Percentiles rank a stretch among this genome's conserved stretches.
Conservation (phyloP, 2,797 vertebrate genomes). For the Orientallactaga sibirica region DNA sequence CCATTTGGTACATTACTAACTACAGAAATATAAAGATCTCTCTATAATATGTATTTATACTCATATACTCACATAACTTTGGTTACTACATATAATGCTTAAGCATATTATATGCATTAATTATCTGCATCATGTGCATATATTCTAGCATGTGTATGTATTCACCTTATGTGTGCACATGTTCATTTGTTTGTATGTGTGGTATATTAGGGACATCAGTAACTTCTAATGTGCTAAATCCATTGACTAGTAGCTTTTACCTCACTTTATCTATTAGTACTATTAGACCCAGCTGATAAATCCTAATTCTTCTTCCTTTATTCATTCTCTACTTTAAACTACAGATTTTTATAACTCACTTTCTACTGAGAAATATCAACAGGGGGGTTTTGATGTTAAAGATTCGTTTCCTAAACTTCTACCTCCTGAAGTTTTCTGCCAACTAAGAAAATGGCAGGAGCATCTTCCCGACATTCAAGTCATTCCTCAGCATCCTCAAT, state of each 20-base stretch:
- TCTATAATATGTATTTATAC: neutral
- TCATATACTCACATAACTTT: neutral
- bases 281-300: too few relatives aligned
- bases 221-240: too few relatives aligned
- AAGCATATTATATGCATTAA: neutral
- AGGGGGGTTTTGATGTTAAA: neutral
- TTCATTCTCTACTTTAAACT: neutral
- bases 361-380: neutral
- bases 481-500: neutral
- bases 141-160: too few relatives aligned
- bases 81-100: neutral
- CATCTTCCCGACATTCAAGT: neutral
- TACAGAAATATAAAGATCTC: neutral
- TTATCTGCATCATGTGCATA: too few relatives aligned
- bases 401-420: neutral
- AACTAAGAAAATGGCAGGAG: neutral
- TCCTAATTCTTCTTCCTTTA: too few relatives aligned
- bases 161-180: too few relatives aligned
- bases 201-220: too few relatives aligned
- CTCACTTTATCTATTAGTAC: too few relatives aligned
- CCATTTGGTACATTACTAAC: neutral
- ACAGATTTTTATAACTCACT: neutral
- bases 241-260: too few relatives aligned
- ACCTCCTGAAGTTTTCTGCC: neutral
- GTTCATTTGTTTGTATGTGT: too few relatives aligned